Percentiles rank a stretch among this genome's conserved stretches.
These are phyloP conservation scores for Clepsis dumicolana DNA, from an alignment of 2,888 invertebrate species.

Conservation along the genomic window DNA sequence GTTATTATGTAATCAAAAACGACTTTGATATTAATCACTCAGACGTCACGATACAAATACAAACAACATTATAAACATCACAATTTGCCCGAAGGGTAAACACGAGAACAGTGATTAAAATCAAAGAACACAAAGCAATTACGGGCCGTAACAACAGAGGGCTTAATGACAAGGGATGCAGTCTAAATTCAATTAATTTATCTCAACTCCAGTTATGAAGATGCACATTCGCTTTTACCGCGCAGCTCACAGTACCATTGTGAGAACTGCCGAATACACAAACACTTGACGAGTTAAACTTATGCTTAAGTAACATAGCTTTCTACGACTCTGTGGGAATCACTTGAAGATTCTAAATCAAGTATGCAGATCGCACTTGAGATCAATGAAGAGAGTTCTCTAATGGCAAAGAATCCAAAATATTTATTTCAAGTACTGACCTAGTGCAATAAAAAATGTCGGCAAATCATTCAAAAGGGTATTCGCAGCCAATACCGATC, in stretches of 20 bases:
- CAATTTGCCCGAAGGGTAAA: constrained; percentile 67
- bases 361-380: constrained; percentile 50
- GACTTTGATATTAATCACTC: constrained; percentile 69
- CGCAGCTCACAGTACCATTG: constrained; percentile 33
- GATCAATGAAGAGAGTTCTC: constrained; percentile 8
- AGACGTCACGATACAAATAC: constrained; percentile 67
- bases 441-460: constrained; percentile 69
- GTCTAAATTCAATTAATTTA: constrained; percentile 52
- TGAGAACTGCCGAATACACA: constrained; percentile 42
- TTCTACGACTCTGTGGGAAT: constrained; percentile 45
- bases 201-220: constrained; percentile 37
- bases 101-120: constrained; percentile 60
- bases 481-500: constrained; percentile 75
- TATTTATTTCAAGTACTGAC: constrained; percentile 19
- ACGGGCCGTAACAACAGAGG: constrained; percentile 51
- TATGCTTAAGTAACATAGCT: constrained; percentile 43
- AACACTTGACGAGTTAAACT: constrained; percentile 42
- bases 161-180: constrained; percentile 53
- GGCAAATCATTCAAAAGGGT: constrained; percentile 69
- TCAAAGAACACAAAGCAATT: constrained; percentile 60
- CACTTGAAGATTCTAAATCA: constrained; percentile 46
- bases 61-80: constrained; percentile 68
- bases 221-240: constrained; percentile 22
- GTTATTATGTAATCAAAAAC: constrained; percentile 76
- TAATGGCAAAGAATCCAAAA: constrained; percentile 13